These are phyloP conservation scores for Pavo muticus DNA, from an alignment of 2,113 vertebrate species.

Conservation along the genomic window DNA sequence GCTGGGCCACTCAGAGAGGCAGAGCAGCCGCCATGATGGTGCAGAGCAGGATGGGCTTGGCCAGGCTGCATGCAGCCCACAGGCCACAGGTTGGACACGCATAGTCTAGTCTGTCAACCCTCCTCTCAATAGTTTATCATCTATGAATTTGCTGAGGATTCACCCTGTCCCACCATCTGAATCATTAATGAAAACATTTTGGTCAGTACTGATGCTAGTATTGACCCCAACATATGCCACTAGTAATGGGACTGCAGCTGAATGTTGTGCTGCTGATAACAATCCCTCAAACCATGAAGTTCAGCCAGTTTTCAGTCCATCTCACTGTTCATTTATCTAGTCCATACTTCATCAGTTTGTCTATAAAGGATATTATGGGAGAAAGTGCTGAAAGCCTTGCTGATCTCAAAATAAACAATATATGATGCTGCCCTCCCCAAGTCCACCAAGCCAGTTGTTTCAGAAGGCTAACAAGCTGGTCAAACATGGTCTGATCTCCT, in stretches of 20 bases:
- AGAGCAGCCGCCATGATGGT: no score
- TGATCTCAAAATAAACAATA: not conserved
- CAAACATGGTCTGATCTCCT: not conserved
- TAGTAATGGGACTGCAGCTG: not conserved
- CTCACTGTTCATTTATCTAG: not conserved
- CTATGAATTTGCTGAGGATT: not conserved
- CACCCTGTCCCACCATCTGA: not conserved
- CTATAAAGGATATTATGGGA: not conserved
- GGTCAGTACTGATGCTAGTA: not conserved
- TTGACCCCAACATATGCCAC: not conserved
- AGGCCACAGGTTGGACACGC: no score
- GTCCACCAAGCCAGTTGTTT: not conserved
- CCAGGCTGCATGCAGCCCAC: no score
- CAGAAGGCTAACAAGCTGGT: not conserved
- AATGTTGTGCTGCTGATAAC: not conserved
- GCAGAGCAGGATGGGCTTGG: no score
- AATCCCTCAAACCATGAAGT: not conserved
- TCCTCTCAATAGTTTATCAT: not conserved
- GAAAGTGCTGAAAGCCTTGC: not conserved
- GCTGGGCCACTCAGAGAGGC: no score
- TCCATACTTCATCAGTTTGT: not conserved
- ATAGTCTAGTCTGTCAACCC: not conserved
- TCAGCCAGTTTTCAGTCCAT: not conserved
- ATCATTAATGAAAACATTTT: not conserved
- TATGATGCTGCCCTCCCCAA: not conserved